A percentile compares a stretch with the other conserved stretches of the same genome.
Conservation (phyloP, 2,113 vertebrate genomes). For the Redunca redunca region DNA sequence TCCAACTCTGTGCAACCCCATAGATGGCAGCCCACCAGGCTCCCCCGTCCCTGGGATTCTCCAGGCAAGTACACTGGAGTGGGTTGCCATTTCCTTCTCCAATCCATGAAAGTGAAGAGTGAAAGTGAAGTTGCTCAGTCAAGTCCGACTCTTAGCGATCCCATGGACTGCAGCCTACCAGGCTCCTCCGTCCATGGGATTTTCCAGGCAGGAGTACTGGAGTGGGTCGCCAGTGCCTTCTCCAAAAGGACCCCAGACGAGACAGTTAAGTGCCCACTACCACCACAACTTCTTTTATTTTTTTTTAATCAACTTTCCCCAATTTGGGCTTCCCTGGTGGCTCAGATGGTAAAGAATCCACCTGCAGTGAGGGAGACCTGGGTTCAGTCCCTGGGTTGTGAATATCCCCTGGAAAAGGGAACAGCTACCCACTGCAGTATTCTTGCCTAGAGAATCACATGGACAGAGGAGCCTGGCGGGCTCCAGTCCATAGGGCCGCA, state of each 20-base stretch:
- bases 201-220: too few species aligned
- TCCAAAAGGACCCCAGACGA: background rate
- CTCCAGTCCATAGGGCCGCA: background rate
- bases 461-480: background rate
- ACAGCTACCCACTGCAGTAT: background rate
- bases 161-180: too few species aligned
- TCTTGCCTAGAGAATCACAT: background rate
- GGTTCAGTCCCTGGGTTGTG: background rate
- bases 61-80: too few species aligned
- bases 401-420: background rate
- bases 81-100: too few species aligned
- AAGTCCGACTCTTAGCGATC: too few species aligned
- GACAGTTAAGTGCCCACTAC: background rate
- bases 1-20: too few species aligned
- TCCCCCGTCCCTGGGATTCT: too few species aligned
- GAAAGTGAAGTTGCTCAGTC: too few species aligned
- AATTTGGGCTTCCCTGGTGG: background rate
- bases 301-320: conserved; percentile 47
- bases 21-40: too few species aligned
- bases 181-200: too few species aligned
- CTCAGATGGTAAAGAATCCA: background rate
- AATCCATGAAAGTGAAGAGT: too few species aligned
- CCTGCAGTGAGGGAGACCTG: background rate
- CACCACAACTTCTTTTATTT: background rate
- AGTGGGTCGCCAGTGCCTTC: too few species aligned